Base-by-base conservation (phyloP, 2,888 invertebrate species). In the Synanthedon formicaeformis region DNA sequence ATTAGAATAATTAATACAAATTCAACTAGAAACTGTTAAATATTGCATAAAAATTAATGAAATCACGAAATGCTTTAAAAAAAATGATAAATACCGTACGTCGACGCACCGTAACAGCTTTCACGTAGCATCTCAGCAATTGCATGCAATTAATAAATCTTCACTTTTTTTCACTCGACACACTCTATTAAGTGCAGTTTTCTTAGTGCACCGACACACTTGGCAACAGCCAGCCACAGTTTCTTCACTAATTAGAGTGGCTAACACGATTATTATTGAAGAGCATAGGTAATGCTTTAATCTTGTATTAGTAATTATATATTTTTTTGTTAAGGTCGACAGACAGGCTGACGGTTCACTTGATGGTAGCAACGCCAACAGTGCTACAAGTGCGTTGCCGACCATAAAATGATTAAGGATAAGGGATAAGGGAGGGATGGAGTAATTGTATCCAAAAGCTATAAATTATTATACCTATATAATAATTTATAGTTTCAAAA, bases 161-260 rank as follows among this genome's bases (percentile, higher is more conserved):
- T 78, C 74, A 75, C 78, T 77, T 83, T 84, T 82, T 75, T 74
- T 71, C 65, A 60, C 65, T 58, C 62, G 71, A 63, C 66, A 76
- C 76, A 81, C 67, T 86, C 86, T 86, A 87, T 86, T 87, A 76
- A 81, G 57, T 23, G 45, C 75, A 71, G 69, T 76, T 73, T 71
- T 75, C 79, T 76, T 50, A 50, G 12, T 69, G 67, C 60, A 57
- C 56, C 67, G 71, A 64, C 73, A 75, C 66, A 75, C 70, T 73
- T 75, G 57, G 54, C 57, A 55, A 59, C 40, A 52, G 34, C 53
- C 23, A 52, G 60, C 63, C 66, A 63, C 65, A 60, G 68, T 75
- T 77, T 77, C 71, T 71, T 61, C 58, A 57, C 59, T 81, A 81
- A 81, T 83, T 78, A 66, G 61, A 56, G 10, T 49, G 49, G 14